These are phyloP conservation scores for Bombus turneri DNA, from an alignment of 1,140 invertebrate species.

Conservation along the genomic window DNA sequence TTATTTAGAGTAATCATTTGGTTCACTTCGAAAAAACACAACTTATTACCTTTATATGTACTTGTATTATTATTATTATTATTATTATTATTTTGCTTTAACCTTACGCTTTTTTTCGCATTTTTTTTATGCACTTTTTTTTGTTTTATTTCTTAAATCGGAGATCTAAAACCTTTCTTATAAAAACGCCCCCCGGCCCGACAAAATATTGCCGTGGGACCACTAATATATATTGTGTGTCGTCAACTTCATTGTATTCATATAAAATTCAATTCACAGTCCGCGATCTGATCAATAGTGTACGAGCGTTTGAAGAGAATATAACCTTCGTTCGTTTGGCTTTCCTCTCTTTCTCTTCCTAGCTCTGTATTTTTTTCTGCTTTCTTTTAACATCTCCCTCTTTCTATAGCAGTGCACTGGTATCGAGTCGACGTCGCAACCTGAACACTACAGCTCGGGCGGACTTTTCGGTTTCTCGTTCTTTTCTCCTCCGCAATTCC, in stretches of 20 bases:
- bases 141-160: slow-evolving; percentile 59
- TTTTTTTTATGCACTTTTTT: slow-evolving; percentile 41
- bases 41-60: slow-evolving; percentile 41
- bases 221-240: slow-evolving; percentile 78
- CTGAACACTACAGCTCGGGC: slow-evolving; percentile 77
- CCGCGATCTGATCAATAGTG: slow-evolving; percentile 73
- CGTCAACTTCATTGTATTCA: slow-evolving; percentile 67
- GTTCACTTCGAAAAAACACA: slow-evolving; percentile 69
- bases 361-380: neutral
- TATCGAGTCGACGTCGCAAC: slow-evolving; percentile 72
- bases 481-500: neutral
- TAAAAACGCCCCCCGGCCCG: slow-evolving; percentile 80
- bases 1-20: slow-evolving; percentile 67
- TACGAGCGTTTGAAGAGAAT: slow-evolving; percentile 47
- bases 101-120: slow-evolving; percentile 4
- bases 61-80: slow-evolving; percentile 29
- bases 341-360: neutral
- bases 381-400: neutral
- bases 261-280: slow-evolving; percentile 74
- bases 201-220: slow-evolving; percentile 81
- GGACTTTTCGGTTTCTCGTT: neutral
- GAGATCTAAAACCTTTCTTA: slow-evolving; percentile 76
- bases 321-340: neutral
- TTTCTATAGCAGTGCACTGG: slow-evolving; percentile 10
- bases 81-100: slow-evolving; percentile 26